Conservation (phyloP, 2,113 vertebrate genomes). For the Felis chaus region DNA sequence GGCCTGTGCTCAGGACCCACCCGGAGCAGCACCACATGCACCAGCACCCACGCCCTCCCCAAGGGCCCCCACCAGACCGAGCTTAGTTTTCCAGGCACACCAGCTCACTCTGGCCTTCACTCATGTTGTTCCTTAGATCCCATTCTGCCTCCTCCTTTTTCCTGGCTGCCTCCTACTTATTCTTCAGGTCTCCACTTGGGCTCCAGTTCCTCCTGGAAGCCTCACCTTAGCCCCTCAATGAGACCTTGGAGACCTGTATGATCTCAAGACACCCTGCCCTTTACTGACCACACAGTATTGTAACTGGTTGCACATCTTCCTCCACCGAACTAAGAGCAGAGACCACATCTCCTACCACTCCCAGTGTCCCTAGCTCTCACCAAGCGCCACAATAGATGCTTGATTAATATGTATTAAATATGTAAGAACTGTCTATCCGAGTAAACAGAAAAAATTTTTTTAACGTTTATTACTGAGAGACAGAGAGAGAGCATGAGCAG, state of each 20-base stretch:
- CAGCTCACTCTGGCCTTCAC: background rate
- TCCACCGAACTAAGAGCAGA: background rate
- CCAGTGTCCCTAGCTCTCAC: background rate
- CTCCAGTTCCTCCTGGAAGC: background rate
- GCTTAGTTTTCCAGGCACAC: background rate
- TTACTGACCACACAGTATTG: background rate
- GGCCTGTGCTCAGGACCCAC: background rate
- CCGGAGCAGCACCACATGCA: background rate
- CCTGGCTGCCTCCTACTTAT: background rate
- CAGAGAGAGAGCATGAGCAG: too few species aligned
- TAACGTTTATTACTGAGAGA: too few species aligned
- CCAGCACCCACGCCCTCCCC: fast-evolving
- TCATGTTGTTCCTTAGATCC: background rate
- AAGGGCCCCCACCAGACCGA: background rate
- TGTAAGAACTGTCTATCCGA: background rate
- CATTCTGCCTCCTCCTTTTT: background rate
- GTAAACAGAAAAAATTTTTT: background rate
- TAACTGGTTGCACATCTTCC: background rate
- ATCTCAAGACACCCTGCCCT: background rate
- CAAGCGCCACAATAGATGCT: background rate
- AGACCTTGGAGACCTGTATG: background rate
- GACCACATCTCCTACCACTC: background rate
- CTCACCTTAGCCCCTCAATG: background rate
- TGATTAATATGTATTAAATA: background rate
- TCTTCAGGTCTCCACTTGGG: background rate